phyloP scores from a whole-genome alignment of 2,113 vertebrate genomes.

The Rhabdomys dilectus region DNA sequence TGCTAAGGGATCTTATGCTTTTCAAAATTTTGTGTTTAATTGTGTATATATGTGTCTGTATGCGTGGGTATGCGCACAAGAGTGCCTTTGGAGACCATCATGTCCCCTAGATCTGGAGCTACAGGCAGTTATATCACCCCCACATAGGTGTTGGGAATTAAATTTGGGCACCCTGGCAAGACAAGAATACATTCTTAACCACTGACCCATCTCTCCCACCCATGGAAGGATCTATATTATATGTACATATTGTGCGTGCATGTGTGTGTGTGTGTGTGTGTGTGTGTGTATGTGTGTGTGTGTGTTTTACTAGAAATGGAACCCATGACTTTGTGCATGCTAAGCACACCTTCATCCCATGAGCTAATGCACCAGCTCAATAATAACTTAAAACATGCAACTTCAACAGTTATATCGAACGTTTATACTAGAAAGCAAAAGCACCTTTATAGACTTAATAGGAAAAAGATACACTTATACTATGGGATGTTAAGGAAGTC shows the following conservation, averaged over 20 bases:
- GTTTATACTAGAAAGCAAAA: constrained; percentile 54
- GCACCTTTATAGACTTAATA: not conserved
- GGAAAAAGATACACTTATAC: not conserved
- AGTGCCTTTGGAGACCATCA: not conserved
- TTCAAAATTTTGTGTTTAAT: not conserved
- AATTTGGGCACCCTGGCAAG: no score
- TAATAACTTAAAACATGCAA: constrained; percentile 40
- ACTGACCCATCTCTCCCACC: not conserved
- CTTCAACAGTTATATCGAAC: not conserved
- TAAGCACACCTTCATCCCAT: not conserved
- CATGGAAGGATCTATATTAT: not conserved
- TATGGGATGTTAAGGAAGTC: not conserved
- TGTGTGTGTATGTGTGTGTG: not conserved
- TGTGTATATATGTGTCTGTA: not conserved
- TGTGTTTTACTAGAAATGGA: not conserved
- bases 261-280: not conserved
- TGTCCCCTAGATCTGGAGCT: not conserved
- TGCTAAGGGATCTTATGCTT: not conserved
- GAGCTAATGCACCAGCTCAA: not conserved
- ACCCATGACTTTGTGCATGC: not conserved
- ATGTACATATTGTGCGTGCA: not conserved
- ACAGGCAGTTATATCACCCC: not conserved
- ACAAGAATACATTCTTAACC: no score
- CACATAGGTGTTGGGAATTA: not conserved
- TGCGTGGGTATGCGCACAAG: not conserved